A percentile compares a stretch with the other conserved stretches of the same genome.
Conservation (phyloP, 37 sponge, comb jelly and placozoan genomes). For the Beroe forskalii region DNA sequence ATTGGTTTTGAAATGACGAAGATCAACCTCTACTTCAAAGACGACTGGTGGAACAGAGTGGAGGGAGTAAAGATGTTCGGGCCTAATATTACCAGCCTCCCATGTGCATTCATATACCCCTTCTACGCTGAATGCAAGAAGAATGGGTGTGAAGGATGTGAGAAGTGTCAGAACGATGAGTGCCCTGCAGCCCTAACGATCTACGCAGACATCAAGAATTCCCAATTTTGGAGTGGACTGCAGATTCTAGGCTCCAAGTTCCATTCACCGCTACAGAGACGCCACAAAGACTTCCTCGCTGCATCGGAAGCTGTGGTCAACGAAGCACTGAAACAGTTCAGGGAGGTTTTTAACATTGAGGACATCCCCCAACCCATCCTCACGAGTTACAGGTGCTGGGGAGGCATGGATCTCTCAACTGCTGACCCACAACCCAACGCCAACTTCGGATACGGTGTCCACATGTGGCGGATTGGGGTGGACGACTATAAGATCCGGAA, state of each 20-base stretch:
- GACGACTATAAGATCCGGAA: not conserved
- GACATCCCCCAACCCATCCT: not conserved
- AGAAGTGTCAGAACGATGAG: not conserved
- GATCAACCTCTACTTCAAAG: slow-evolving; percentile 33
- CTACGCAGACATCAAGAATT: not conserved
- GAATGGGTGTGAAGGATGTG: not conserved
- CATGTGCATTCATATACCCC: not conserved
- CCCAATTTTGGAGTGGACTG: not conserved
- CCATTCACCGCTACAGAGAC: not conserved
- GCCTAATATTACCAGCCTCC: slow-evolving; percentile 5
- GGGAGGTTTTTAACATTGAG: not conserved
- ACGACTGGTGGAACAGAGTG: slow-evolving; percentile 7
- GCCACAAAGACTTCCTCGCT: not conserved
- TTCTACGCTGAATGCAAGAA: not conserved
- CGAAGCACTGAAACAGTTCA: not conserved
- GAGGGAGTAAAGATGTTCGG: not conserved
- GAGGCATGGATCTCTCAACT: not conserved
- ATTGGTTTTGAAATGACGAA: not conserved
- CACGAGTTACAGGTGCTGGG: slow-evolving; percentile 31
- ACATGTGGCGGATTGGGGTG: not conserved
- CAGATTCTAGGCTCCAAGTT: not conserved
- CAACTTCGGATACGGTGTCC: not conserved
- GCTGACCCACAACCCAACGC: not conserved
- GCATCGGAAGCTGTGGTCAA: not conserved
- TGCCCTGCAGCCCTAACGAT: slow-evolving; percentile 18